Evolutionary conservation across 2,797 vertebrate species (phyloP), one percentile per base, ranked within the genome.

Genomic region (Buceros bicornis): DNA sequence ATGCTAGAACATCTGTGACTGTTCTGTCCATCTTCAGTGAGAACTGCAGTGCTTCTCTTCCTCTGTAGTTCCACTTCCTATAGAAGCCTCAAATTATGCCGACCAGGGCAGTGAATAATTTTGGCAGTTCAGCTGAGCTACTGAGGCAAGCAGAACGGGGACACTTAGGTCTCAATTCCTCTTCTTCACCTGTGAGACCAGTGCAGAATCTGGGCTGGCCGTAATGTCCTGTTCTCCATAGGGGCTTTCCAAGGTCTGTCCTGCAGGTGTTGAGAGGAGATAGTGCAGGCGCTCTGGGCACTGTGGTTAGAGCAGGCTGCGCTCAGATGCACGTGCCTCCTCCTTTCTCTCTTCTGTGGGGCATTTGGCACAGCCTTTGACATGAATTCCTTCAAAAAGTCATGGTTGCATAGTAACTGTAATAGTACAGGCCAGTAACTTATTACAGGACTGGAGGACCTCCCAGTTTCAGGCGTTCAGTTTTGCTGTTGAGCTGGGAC

Each of bases 101-200:
- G 22, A 13, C 8, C 9, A 3, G 0, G 0, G 5, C 2, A 31
- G 24, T 1, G 40, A 62, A 4, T 11, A 3, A 15, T 66, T 91
- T 6, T 66, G 82, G 25, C 5, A 24, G 19, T 31, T n/a, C 19
- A 42, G n/a, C 77, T 84, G 64, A 74, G 56, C 24, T 71, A 1
- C 24, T 5, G 35, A 50, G 64, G 35, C 29, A 42, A 20, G 5
- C 45, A 79, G 43, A 50, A 57, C 5, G 11, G 83, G 45, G 61
- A 24, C 37, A 6, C 5, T 13, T 47, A 8, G 20, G 43, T 77
- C 77, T 85, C 43, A 40, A 1, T 51, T 79, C 43, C 28, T 82
- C 21, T 18, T 43, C 29, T 50, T 54, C 57, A 43, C 10, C 56
- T 1, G 3, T 45, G 73, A 4, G 45, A 20, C 9, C 65, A 22